Evolutionary conservation across 1,140 invertebrate genomes (phyloP).

Genomic region (Trichomalopsis sarcophagae): DNA sequence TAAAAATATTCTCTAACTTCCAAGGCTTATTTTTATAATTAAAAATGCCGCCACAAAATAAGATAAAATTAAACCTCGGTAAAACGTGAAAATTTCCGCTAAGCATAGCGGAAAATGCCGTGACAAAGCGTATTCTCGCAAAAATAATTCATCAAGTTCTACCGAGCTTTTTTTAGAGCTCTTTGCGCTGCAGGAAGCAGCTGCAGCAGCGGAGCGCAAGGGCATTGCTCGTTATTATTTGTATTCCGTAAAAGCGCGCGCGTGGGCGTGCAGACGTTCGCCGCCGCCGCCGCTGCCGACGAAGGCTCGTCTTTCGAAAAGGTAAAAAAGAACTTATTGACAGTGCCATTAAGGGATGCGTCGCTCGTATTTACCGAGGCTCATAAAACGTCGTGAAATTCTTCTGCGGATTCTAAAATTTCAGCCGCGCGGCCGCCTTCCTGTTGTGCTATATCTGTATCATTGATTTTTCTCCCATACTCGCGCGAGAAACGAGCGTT

Average conservation of each 20-base stretch:
- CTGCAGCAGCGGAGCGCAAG: background rate
- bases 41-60: too few relatives aligned
- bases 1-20: too few relatives aligned
- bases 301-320: conserved; percentile 16
- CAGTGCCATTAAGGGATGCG: conserved; percentile 60
- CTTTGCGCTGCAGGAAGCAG: background rate
- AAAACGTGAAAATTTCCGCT: too few relatives aligned
- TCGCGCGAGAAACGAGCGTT: background rate
- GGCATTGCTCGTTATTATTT: conserved; percentile 56
- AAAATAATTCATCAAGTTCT: background rate
- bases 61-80: too few relatives aligned
- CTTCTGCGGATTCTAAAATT: conserved; percentile 56
- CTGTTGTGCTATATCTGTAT: background rate
- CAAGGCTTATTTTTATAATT: too few relatives aligned
- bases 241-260: conserved; percentile 53
- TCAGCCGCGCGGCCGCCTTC: background rate
- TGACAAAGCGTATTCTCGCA: too few relatives aligned
- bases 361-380: conserved; percentile 59
- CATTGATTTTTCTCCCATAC: background rate
- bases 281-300: background rate
- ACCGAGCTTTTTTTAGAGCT: background rate
- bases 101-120: too few relatives aligned
- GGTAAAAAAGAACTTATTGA: conserved; percentile 64
- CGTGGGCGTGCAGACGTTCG: conserved; percentile 53
- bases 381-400: conserved; percentile 61